Evolutionary conservation across 2,888 invertebrate genomes (phyloP), one percentile per base, ranked within the genome.

Genomic region (Drosophila monieri): DNA sequence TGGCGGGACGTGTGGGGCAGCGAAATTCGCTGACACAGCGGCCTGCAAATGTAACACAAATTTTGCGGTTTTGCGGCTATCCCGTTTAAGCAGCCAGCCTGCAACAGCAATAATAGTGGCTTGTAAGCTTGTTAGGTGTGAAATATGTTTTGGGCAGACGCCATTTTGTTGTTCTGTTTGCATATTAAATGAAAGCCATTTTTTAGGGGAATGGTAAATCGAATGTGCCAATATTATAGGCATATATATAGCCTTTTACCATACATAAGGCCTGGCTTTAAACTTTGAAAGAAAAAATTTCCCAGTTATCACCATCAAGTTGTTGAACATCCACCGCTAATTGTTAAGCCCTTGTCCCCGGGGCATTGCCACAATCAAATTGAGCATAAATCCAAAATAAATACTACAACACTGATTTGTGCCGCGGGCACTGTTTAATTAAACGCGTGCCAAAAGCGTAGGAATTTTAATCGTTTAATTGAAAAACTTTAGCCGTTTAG

Each of bases 361-460:
- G 59, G 84, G 78, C 84, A 83, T 74, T 85, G 73, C 47, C 60
- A 61, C 68, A 86, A 86, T 86, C 75, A 77, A 80, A 80, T 85
- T 86, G 84, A 80, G 84, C 80, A 86, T 85, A 83, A 83, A 80
- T 85, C 75, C 66, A 85, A 80, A 68, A 35, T 67, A 77, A 74
- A 74, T 75, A 70, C 65, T 69, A 67, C 67, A 21, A 41, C 60
- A 35, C 67, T 67, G 39, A 41, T 54, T 66, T 47, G 6, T 14
- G 55, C 70, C 62, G 48, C 14, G 48, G 53, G 69, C 51, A 15
- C 55, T 44, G 65, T 75, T 86, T 83, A 86, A 86, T 83, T 83
- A 83, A 80, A 77, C 73, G 65, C 66, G 70, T 47, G 73, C 47
- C 49, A 60, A 68, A 47, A 61, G 67, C 47, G 23, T 30, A 53